Evolutionary conservation across 1,140 invertebrate species (phyloP).

Genomic region (Melanaphis sacchari): DNA sequence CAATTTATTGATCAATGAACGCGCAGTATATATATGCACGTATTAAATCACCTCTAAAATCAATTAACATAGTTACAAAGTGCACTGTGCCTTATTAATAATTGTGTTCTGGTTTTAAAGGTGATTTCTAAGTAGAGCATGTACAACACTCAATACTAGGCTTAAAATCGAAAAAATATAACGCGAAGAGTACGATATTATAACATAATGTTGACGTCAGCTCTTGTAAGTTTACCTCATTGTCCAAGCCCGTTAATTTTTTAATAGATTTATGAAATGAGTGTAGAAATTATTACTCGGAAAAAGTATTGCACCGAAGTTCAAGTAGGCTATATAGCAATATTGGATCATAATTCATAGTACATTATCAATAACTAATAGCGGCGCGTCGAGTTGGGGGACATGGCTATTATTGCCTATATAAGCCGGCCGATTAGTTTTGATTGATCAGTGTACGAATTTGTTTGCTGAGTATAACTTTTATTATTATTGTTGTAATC

Average conservation of each 20-base stretch:
- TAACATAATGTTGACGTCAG: not conserved
- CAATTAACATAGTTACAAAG: not conserved
- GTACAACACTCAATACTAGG: not conserved
- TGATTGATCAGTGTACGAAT: not conserved
- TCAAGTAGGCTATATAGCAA: not conserved
- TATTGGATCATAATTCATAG: not conserved
- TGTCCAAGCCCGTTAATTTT: not conserved
- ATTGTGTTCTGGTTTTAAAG: not conserved
- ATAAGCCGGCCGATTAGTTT: not conserved
- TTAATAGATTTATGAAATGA: not conserved
- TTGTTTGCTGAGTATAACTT: not conserved
- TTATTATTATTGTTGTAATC: not conserved
- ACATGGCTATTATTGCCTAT: not conserved
- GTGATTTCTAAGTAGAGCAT: not conserved
- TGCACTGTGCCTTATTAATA: not conserved
- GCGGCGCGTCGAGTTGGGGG: not conserved
- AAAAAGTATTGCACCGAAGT: not conserved
- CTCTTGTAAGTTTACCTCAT: not conserved
- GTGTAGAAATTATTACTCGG: not conserved
- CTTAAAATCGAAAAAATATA: not conserved
- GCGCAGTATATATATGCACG: not conserved
- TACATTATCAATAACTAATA: not conserved
- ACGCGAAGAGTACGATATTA: not conserved
- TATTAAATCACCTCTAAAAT: not conserved
- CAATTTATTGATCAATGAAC: not conserved